Evolutionary conservation across 1,140 invertebrate species (phyloP).

Genomic region (Oscheius sp.): DNA sequence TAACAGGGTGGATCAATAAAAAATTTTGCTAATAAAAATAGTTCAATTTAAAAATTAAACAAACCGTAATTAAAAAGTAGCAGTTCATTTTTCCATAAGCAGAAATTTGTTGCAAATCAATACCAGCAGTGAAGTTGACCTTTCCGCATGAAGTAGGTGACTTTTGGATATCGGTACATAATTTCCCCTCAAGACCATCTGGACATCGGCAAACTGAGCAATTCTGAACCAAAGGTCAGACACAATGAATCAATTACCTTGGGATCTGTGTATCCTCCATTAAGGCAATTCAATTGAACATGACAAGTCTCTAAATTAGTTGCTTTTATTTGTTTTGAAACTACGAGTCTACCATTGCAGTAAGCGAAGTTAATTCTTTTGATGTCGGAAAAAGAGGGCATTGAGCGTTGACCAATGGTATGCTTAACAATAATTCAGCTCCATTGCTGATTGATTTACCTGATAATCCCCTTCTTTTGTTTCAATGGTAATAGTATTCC

Average conservation of each 20-base stretch:
- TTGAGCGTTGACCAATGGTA: constrained; percentile 32
- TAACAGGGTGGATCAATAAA: no score
- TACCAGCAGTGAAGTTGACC: background rate
- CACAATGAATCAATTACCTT: background rate
- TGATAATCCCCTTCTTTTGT: constrained; percentile 17
- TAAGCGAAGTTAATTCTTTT: constrained; percentile 36
- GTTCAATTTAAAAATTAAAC: no score
- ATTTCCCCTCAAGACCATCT: constrained; percentile 20
- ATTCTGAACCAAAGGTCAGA: background rate
- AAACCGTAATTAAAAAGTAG: constrained; percentile 4
- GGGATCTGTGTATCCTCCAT: constrained; percentile 34
- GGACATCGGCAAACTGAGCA: constrained; percentile 30
- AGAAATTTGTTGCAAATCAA: background rate
- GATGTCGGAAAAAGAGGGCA: constrained; percentile 31
- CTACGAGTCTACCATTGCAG: constrained; percentile 18
- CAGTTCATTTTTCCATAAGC: constrained; percentile 2
- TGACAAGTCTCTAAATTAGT: constrained; percentile 13
- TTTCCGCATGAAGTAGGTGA: background rate
- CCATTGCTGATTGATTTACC: background rate
- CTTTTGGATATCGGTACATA: background rate
- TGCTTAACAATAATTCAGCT: background rate
- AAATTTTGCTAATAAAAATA: no score
- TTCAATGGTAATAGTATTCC: constrained; percentile 20
- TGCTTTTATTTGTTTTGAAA: background rate
- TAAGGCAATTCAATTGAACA: constrained; percentile 2